Evolutionary conservation across 2,113 vertebrate genomes (phyloP).

Genomic region (Orientallactaga bullata): DNA sequence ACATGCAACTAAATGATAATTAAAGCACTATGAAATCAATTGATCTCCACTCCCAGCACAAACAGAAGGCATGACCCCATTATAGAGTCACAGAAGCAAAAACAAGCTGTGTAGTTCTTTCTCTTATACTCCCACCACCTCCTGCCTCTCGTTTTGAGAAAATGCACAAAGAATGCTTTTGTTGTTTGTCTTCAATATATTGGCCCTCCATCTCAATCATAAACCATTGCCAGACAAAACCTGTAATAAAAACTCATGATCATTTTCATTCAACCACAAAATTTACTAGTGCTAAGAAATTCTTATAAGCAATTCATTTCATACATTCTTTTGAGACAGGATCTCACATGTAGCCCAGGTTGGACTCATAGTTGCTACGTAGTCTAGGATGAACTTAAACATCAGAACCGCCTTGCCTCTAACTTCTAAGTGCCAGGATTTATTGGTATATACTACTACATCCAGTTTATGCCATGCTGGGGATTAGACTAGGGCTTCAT

Average conservation of each 20-base stretch:
- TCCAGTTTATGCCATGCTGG: too few relatives aligned
- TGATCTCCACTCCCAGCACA: neutral
- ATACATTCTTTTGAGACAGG: neutral
- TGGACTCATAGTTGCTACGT: too few relatives aligned
- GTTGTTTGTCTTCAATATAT: neutral
- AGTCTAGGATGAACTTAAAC: too few relatives aligned
- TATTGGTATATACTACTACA: too few relatives aligned
- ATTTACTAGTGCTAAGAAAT: neutral
- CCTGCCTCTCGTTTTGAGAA: neutral
- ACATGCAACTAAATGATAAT: conserved; percentile 5
- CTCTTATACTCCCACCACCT: neutral
- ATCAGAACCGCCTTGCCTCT: too few relatives aligned
- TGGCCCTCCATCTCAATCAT: neutral
- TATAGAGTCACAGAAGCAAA: neutral
- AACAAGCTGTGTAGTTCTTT: neutral
- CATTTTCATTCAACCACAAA: conserved; percentile 28
- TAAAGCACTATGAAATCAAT: conserved; percentile 5
- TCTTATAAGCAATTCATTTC: neutral
- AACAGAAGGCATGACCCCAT: neutral
- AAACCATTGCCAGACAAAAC: conserved; percentile 20
- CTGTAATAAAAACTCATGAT: conserved; percentile 13
- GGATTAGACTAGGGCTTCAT: too few relatives aligned
- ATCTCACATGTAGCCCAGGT: too few relatives aligned
- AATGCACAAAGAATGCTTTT: neutral
- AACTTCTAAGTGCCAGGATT: too few relatives aligned